Conservation (phyloP, 35 echinoderm and acorn worm species). For the Ophiothrix spiculata region DNA sequence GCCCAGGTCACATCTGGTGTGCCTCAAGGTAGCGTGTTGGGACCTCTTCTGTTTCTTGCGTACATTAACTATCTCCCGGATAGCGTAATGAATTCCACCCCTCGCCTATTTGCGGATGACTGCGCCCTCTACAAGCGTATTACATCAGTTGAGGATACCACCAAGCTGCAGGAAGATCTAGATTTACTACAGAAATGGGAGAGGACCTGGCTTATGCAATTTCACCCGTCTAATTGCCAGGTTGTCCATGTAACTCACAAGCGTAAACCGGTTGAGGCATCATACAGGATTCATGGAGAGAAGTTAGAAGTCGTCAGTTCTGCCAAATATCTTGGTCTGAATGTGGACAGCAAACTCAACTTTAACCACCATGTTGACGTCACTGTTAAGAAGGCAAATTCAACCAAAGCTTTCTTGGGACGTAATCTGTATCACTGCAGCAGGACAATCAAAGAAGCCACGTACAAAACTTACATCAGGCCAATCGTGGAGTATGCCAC, state of each 20-base stretch:
- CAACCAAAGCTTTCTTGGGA: constrained; percentile 27
- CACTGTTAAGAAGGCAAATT: constrained; percentile 30
- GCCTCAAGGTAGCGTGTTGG: constrained; percentile 19
- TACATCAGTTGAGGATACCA: not conserved
- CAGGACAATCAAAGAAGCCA: constrained; percentile 23
- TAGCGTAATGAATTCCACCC: not conserved
- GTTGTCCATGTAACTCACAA: not conserved
- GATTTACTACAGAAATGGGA: constrained; percentile 21
- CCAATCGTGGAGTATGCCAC: constrained; percentile 37
- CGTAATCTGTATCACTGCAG: not conserved
- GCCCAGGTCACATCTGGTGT: not conserved
- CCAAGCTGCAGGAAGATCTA: constrained; percentile 40
- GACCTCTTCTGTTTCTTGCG: constrained; percentile 3
- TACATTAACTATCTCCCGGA: constrained; percentile 18
- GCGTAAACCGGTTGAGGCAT: not conserved
- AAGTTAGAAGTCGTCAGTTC: not conserved
- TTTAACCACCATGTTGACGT: constrained; percentile 33
- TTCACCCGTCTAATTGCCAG: constrained; percentile 36
- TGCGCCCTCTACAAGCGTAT: constrained; percentile 1
- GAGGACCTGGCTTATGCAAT: constrained; percentile 40
- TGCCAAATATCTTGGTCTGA: constrained; percentile 34
- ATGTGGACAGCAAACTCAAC: constrained; percentile 7
- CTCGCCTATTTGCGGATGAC: constrained; percentile 38
- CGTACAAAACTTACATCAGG: constrained; percentile 39
- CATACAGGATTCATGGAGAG: not conserved